phyloP scores from a whole-genome alignment of 2,797 vertebrate species.

The Alectoris magna region DNA sequence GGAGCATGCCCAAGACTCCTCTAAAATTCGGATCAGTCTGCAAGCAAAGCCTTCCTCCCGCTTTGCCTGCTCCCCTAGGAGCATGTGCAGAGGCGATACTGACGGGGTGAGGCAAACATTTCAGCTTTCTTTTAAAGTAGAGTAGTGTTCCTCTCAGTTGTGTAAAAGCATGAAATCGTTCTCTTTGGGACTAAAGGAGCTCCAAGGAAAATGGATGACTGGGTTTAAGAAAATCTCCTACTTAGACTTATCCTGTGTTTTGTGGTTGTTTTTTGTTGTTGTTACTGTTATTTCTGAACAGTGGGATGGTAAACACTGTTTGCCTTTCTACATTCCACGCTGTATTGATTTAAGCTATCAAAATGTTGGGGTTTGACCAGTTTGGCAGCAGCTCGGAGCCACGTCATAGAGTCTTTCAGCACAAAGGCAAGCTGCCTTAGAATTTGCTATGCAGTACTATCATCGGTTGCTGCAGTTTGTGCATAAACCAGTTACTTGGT shows the following conservation, averaged over 20 bases:
- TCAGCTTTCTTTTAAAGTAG: not conserved
- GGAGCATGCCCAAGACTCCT: not conserved
- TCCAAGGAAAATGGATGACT: not conserved
- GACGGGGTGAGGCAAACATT: not conserved
- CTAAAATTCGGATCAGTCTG: not conserved
- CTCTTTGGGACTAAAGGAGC: not conserved
- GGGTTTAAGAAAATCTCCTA: not conserved
- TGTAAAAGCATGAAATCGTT: not conserved
- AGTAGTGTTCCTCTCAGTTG: not conserved
- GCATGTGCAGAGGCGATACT: not conserved
- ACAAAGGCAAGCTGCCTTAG: not conserved
- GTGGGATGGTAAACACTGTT: not conserved
- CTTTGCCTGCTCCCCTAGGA: not conserved
- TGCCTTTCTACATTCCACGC: not conserved
- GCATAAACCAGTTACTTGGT: not conserved
- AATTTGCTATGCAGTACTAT: rapidly evolving
- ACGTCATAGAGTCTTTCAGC: not conserved
- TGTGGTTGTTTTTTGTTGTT: not conserved
- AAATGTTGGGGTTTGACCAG: not conserved
- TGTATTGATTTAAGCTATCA: not conserved
- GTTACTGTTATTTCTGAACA: not conserved
- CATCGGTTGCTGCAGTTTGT: not conserved
- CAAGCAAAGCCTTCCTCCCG: not conserved
- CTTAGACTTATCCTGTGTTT: not conserved
- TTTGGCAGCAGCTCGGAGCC: not conserved